phyloP scores from a whole-genome alignment of 1,140 invertebrate genomes.

The Agrilus planipennis region DNA sequence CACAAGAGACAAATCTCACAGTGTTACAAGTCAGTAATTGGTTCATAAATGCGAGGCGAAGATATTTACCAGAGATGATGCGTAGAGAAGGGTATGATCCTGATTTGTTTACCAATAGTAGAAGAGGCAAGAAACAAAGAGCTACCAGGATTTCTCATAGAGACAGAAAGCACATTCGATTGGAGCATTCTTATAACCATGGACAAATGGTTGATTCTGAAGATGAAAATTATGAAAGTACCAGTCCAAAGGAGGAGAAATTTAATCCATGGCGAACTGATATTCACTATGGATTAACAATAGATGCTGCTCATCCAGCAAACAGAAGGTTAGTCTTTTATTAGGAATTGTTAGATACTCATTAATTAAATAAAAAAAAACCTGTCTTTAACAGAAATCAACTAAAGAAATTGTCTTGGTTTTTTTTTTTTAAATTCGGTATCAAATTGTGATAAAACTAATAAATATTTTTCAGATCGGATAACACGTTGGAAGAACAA shows the following conservation, averaged over 20 bases:
- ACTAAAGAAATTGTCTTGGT: slow-evolving; percentile 2
- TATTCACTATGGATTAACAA: slow-evolving; percentile 32
- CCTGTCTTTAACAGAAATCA: neutral
- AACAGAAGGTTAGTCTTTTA: slow-evolving; percentile 21
- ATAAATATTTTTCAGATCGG: slow-evolving; percentile 10
- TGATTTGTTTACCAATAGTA: slow-evolving; percentile 60
- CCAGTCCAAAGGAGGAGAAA: slow-evolving; percentile 16
- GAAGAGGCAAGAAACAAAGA: slow-evolving; percentile 37
- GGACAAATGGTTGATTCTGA: slow-evolving; percentile 16
- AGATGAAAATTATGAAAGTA: slow-evolving; percentile 17
- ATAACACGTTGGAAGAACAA: slow-evolving; percentile 7
- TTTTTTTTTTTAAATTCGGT: slow-evolving; percentile 7
- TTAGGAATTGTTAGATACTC: too few species aligned
- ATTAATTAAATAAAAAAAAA: neutral
- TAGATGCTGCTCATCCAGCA: slow-evolving; percentile 19
- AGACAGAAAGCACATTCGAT: slow-evolving; percentile 1
- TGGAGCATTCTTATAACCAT: slow-evolving; percentile 3
- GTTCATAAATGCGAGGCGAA: slow-evolving; percentile 70
- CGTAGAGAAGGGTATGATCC: slow-evolving; percentile 66
- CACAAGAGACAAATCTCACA: slow-evolving; percentile 76
- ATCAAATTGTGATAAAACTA: slow-evolving; percentile 1
- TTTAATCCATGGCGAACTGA: slow-evolving; percentile 34
- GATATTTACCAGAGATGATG: slow-evolving; percentile 55
- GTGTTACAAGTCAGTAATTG: slow-evolving; percentile 80
- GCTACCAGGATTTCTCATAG: neutral